Evolutionary conservation across 1,140 invertebrate genomes (phyloP), one percentile per base, ranked within the genome.

Genomic region (Trissolcus basalis): DNA sequence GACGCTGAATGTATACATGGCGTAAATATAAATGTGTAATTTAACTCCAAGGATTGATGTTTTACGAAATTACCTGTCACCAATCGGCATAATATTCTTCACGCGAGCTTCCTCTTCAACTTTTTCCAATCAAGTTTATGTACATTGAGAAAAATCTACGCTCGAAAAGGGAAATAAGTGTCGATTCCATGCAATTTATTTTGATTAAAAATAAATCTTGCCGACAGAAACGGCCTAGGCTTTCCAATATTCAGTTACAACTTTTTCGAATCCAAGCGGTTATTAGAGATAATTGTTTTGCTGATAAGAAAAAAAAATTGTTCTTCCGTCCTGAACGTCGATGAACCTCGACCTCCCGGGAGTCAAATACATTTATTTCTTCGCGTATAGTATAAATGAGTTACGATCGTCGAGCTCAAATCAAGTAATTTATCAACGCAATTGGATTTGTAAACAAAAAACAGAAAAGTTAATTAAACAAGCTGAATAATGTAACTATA

Each of bases 31-130:
- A 59, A 68, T 64, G 67, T 67, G 67, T 56, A 65, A 70, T 76
- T 76, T 67, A 65, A 70, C 60, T 70, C 36, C 47, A 70, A 76
- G 73, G 61, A 76, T 76, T 67, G 73, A 76, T 76, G 61, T 76
- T 70, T 76, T 70, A 76, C 73, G 73, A 76, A 76, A 76, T 76
- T 70, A 76, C 60, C 73, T 76, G 73, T 76, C 73, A 70, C 67
- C 67, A 76, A 70, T 76, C 73, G 67, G 67, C 73, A 70, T 76
- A 76, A 76, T 76, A 70, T 70, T 76, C 73, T 76, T 76, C 65
- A 70, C 65, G 73, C 60, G 73, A 76, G 73, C 67, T 76, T 76
- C 73, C 73, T 76, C 73, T 65, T 76, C 73, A 76, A 70, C 65
- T 70, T 76, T 75, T 76, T 76, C 55, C 73, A 70, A 76, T 65